Percentiles rank a stretch among this genome's conserved stretches.
Conservation (phyloP, 2,797 vertebrate species). For the Mormyrops boulengeri region DNA sequence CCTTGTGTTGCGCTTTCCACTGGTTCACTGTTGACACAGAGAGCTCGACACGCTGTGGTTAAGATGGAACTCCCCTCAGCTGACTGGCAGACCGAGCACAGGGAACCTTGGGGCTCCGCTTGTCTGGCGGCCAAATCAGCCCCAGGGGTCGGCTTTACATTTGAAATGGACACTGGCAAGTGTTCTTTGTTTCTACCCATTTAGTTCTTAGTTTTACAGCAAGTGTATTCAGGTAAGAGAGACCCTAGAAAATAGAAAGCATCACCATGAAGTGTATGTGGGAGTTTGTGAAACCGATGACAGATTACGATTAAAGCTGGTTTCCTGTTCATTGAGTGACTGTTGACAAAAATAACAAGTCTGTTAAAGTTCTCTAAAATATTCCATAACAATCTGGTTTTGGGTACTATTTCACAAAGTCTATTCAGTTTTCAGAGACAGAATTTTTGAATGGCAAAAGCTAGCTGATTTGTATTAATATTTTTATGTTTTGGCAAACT, state of each 20-base stretch:
- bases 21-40: neutral
- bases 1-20: neutral
- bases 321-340: slow-evolving; percentile 77
- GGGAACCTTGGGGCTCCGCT: neutral
- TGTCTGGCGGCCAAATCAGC: neutral
- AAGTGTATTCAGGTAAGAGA: neutral
- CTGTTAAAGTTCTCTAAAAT: neutral
- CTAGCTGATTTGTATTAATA: neutral
- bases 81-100: neutral
- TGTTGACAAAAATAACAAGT: slow-evolving; percentile 1
- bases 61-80: slow-evolving; percentile 1
- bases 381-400: neutral
- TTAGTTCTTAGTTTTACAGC: neutral
- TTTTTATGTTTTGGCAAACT: neutral
- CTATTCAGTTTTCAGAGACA: neutral
- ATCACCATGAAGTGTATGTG: neutral
- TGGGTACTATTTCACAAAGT: neutral
- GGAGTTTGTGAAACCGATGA: slow-evolving; percentile 42
- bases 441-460: neutral
- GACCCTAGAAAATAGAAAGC: neutral
- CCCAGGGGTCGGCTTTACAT: neutral
- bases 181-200: neutral
- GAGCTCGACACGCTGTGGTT: neutral
- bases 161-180: neutral
- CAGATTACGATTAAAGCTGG: slow-evolving; percentile 80